Conservation (phyloP, 2,888 invertebrate species). For the Electrophaes corylata region DNA sequence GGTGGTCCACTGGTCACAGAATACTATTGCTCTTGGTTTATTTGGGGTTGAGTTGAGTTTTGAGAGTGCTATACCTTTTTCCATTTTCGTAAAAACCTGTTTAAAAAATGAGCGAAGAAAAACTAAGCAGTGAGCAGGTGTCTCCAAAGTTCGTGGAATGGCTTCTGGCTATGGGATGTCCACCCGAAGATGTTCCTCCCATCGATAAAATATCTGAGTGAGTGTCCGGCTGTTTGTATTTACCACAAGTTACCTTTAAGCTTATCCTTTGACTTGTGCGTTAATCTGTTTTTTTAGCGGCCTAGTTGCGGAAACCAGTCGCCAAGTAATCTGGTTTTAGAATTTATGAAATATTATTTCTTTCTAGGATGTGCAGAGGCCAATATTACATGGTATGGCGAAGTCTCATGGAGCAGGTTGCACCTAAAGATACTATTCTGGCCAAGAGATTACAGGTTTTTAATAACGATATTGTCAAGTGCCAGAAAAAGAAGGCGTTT, state of each 20-base stretch:
- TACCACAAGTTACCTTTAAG: no score
- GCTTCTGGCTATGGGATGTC: conserved; percentile 74
- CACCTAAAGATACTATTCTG: conserved; percentile 57
- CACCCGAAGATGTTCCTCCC: conserved; percentile 67
- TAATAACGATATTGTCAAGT: conserved; percentile 61
- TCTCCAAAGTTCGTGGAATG: conserved; percentile 71
- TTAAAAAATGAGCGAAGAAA: conserved; percentile 54
- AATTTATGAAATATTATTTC: no score
- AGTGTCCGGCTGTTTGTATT: no score
- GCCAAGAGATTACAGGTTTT: conserved; percentile 70
- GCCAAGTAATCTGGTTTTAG: no score
- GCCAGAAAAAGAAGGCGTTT: conserved; percentile 58
- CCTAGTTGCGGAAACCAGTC: no score
- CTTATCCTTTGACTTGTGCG: no score
- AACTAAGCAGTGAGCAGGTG: conserved; percentile 68
- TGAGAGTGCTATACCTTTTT: no score
- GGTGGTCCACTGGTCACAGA: no score
- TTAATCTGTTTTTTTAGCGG: no score
- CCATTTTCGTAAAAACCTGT: no score
- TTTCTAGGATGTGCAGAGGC: conserved; percentile 69
- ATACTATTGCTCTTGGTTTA: no score
- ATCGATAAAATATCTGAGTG: conserved; percentile 69
- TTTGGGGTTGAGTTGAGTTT: no score
- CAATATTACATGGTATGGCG: conserved; percentile 77
- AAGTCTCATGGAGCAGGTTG: conserved; percentile 72